Conservation (phyloP, 2,888 invertebrate species). For the Drosophila prolongata region DNA sequence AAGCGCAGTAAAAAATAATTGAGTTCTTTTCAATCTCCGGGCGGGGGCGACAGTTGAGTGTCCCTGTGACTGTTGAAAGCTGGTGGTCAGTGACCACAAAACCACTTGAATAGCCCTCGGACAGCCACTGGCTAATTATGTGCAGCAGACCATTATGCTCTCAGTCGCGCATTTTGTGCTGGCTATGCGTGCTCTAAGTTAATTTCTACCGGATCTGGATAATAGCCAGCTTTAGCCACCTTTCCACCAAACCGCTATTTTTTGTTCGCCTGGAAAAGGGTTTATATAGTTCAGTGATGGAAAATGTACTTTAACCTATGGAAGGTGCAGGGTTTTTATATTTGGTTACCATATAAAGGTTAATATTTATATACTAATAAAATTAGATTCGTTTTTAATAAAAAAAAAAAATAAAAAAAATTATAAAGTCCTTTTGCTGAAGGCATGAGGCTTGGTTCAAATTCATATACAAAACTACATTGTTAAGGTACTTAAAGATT, state of each 20-base stretch:
- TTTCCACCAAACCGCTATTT: conserved; percentile 4
- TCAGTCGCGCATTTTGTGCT: conserved; percentile 33
- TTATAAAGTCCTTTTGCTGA: too few species aligned
- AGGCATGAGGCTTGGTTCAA: too few species aligned
- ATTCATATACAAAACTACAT: too few species aligned
- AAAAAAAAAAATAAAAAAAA: too few species aligned
- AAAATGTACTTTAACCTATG: not conserved
- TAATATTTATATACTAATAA: too few species aligned
- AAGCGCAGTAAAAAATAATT: conserved; percentile 73
- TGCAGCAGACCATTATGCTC: conserved; percentile 70
- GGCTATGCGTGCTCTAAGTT: conserved; percentile 73
- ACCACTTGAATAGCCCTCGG: conserved; percentile 36
- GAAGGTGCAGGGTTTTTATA: too few species aligned
- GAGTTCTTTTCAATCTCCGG: conserved; percentile 73
- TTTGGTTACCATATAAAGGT: too few species aligned
- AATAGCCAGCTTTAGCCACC: conserved; percentile 46
- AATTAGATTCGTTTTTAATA: too few species aligned
- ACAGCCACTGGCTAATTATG: conserved; percentile 59
- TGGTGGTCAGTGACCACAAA: conserved; percentile 70
- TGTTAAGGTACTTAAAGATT: too few species aligned
- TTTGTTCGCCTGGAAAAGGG: not conserved
- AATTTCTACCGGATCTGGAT: conserved; percentile 66
- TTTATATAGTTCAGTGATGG: not conserved
- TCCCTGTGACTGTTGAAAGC: conserved; percentile 20
- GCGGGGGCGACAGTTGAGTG: conserved; percentile 50